phyloP scores from a whole-genome alignment of 2,797 vertebrate genomes.

The Halcyon chelicuti region DNA sequence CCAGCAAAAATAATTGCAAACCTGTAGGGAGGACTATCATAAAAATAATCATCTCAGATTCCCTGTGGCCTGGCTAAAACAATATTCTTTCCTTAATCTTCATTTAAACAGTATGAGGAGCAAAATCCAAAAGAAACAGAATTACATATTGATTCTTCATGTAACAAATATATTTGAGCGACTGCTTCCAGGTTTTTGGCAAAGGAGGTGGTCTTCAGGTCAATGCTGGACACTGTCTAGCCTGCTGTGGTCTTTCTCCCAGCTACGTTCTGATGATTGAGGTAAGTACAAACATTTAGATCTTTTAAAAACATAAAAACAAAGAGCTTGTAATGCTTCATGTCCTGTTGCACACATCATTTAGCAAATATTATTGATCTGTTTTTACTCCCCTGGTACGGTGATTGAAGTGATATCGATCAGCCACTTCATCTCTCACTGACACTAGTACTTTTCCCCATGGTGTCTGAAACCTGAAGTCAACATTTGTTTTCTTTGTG shows the following conservation, averaged over 20 bases:
- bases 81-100: conserved; percentile 2
- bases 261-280: background rate
- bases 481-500: background rate
- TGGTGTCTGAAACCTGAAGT: background rate
- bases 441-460: background rate
- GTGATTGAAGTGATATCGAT: background rate
- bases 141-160: background rate
- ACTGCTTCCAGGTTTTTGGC: background rate
- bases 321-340: background rate
- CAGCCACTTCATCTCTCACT: background rate
- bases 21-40: background rate
- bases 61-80: conserved; percentile 17
- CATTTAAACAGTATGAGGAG: background rate
- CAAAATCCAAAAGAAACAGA: background rate
- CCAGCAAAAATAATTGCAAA: conserved; percentile 42
- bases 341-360: background rate
- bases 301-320: background rate
- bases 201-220: background rate
- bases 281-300: background rate
- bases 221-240: background rate
- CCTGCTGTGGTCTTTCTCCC: background rate
- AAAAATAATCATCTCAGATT: conserved; percentile 46
- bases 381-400: background rate
- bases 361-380: background rate
- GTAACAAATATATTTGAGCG: background rate